Percentiles rank a stretch among this genome's conserved stretches.
phyloP scores from a whole-genome alignment of 2,888 invertebrate species.

The Aspidiotus rigidus region DNA sequence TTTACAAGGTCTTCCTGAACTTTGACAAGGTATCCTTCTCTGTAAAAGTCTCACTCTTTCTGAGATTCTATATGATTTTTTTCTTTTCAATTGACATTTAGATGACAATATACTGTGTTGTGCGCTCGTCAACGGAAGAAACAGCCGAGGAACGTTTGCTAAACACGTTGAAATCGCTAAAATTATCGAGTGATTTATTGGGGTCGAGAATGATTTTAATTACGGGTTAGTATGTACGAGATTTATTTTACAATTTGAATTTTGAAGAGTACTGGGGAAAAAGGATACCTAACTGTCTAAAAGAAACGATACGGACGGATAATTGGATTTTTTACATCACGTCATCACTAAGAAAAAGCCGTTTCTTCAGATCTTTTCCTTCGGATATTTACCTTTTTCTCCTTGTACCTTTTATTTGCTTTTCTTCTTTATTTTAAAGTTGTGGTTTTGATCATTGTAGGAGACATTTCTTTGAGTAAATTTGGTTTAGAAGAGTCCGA shows the following conservation, averaged over 20 bases:
- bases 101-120: slow-evolving; percentile 38
- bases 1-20: neutral
- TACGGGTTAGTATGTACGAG: slow-evolving; percentile 13
- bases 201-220: slow-evolving; percentile 13
- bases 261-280: no score
- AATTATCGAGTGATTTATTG: slow-evolving; percentile 7
- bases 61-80: neutral
- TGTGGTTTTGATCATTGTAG: slow-evolving; percentile 30
- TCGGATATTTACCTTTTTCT: no score
- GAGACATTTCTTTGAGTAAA: slow-evolving; percentile 38
- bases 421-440: no score
- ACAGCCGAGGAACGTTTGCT: slow-evolving; percentile 36
- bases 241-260: no score
- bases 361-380: no score
- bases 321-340: no score
- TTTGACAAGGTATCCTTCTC: neutral
- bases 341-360: no score
- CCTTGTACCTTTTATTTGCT: no score
- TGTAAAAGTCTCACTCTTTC: neutral
- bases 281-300: no score
- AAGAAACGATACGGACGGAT: no score
- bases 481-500: slow-evolving; percentile 39
- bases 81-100: no score
- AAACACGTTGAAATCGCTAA: slow-evolving; percentile 14
- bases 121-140: slow-evolving; percentile 36